A percentile compares a stretch with the other conserved stretches of the same genome.
Evolutionary conservation across 1,140 invertebrate genomes (phyloP).

Genomic region (Drosophila yakuba): DNA sequence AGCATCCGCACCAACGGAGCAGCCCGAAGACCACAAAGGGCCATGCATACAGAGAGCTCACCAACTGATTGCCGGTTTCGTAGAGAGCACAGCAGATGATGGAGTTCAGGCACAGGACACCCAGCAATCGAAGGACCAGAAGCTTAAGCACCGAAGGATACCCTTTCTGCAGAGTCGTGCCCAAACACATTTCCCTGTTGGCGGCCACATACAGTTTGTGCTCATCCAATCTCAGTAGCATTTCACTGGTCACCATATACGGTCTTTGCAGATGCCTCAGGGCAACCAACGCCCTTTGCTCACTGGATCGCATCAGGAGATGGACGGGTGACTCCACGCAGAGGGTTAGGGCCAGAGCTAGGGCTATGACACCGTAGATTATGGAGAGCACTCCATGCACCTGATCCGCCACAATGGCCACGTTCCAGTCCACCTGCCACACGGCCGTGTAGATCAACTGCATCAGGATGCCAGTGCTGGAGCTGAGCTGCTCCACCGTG

Average conservation of each 20-base stretch:
- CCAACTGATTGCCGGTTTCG: slow-evolving; percentile 26
- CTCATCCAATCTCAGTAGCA: slow-evolving; percentile 69
- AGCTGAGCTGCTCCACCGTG: slow-evolving; percentile 59
- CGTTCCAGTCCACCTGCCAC: slow-evolving; percentile 49
- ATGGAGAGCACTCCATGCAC: slow-evolving; percentile 65
- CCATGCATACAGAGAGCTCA: slow-evolving; percentile 56
- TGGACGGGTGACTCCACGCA: slow-evolving; percentile 70
- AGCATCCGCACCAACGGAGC: slow-evolving; percentile 54
- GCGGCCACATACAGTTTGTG: slow-evolving; percentile 69
- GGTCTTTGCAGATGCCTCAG: slow-evolving; percentile 69
- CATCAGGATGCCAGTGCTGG: slow-evolving; percentile 64
- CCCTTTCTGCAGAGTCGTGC: slow-evolving; percentile 19
- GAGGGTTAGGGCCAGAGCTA: slow-evolving; percentile 48
- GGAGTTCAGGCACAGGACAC: slow-evolving; percentile 54
- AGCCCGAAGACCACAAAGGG: slow-evolving; percentile 59
- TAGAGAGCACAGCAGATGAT: slow-evolving; percentile 48
- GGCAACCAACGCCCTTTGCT: slow-evolving; percentile 57
- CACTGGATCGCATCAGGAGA: slow-evolving; percentile 54
- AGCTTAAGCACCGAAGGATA: slow-evolving; percentile 64
- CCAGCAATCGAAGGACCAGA: slow-evolving; percentile 43
- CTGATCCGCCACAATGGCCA: slow-evolving; percentile 55
- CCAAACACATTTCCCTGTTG: slow-evolving; percentile 41
- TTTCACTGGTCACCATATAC: slow-evolving; percentile 69
- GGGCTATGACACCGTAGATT: slow-evolving; percentile 43
- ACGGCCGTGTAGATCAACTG: slow-evolving; percentile 59